These are phyloP conservation scores for Prosopocoilus inquinatus DNA, from an alignment of 2,888 invertebrate species.

Conservation along the genomic window DNA sequence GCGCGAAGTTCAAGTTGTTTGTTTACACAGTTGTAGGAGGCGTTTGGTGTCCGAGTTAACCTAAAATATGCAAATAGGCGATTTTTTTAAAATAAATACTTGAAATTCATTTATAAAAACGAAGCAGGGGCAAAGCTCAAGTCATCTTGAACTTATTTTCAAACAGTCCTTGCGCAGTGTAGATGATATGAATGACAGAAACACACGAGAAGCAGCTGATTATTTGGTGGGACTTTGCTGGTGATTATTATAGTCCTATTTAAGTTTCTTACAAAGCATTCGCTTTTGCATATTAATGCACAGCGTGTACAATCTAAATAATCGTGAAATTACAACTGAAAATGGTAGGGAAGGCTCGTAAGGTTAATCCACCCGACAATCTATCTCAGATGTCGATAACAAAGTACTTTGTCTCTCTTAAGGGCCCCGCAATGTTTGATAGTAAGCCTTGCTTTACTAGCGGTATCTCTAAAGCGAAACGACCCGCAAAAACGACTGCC, in stretches of 20 bases:
- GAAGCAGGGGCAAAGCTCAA: background rate
- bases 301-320: background rate
- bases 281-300: background rate
- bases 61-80: too few species aligned
- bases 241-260: too few species aligned
- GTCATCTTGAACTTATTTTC: too few species aligned
- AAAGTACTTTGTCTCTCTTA: slow-evolving; percentile 7
- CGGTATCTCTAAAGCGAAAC: slow-evolving; percentile 2
- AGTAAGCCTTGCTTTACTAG: slow-evolving; percentile 2
- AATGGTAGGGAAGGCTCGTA: too few species aligned
- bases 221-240: too few species aligned
- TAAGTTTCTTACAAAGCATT: too few species aligned
- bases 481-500: background rate
- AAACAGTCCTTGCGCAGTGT: too few species aligned
- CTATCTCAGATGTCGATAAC: slow-evolving; percentile 10
- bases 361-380: background rate
- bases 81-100: background rate
- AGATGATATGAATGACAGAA: too few species aligned
- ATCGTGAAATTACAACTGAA: background rate
- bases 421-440: slow-evolving; percentile 13
- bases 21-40: too few species aligned
- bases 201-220: too few species aligned
- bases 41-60: too few species aligned
- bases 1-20: too few species aligned
- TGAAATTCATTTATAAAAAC: background rate